Percentiles rank a stretch among this genome's conserved stretches.
Evolutionary conservation across 1,140 invertebrate genomes (phyloP).

Genomic region (Marisa cornuarietis): DNA sequence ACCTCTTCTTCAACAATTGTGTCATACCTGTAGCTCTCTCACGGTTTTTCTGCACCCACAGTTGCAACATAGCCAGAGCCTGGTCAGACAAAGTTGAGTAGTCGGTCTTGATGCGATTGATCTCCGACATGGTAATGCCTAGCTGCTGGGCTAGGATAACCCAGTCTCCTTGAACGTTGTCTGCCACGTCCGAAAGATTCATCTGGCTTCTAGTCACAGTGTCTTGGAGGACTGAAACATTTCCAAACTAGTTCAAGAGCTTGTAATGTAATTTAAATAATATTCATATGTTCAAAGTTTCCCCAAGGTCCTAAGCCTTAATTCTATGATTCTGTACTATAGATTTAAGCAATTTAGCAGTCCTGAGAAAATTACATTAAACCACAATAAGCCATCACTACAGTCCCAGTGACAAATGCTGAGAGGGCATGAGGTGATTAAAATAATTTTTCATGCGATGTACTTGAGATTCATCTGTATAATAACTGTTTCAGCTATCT

Average conservation of each 20-base stretch:
- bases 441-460: not conserved
- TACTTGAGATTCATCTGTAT: conserved; percentile 1
- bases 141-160: conserved; percentile 80
- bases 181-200: conserved; percentile 90
- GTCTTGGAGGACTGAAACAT: conserved; percentile 52
- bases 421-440: no score
- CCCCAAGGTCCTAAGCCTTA: no score
- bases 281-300: not conserved
- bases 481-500: no score
- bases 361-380: no score
- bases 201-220: conserved; percentile 75
- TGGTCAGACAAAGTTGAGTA: conserved; percentile 87
- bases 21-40: conserved; percentile 78
- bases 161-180: conserved; percentile 92
- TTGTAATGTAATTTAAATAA: not conserved
- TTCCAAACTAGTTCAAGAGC: no score
- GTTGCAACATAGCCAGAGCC: conserved; percentile 90
- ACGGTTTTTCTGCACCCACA: conserved; percentile 80
- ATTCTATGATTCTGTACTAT: no score
- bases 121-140: conserved; percentile 85
- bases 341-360: no score
- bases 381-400: no score
- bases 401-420: no score
- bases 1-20: not conserved
- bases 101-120: conserved; percentile 87